A percentile compares a stretch with the other conserved stretches of the same genome.
Conservation (phyloP, 2,113 vertebrate species). For the Albula glossodonta region DNA sequence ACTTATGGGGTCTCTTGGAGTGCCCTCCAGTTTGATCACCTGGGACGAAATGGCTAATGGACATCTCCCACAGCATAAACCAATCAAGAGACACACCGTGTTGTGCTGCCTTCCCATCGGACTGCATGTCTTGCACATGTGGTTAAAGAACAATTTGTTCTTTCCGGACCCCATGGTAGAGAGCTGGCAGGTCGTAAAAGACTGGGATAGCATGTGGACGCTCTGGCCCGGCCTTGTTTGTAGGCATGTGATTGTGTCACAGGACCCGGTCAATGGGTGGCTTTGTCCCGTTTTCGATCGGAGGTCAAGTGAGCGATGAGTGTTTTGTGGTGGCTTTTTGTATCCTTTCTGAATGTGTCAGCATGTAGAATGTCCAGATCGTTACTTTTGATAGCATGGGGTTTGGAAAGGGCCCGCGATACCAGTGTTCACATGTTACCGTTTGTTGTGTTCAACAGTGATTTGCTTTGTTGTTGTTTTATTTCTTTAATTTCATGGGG, state of each 20-base stretch:
- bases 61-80: constrained; percentile 3
- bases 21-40: neutral
- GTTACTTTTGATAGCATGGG: constrained; percentile 43
- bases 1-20: neutral
- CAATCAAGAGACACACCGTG: neutral
- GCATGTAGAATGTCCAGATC: constrained; percentile 55
- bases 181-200: neutral
- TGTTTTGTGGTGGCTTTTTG: constrained; percentile 45
- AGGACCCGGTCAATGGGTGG: constrained; percentile 27
- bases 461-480: too few species aligned
- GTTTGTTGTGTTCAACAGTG: neutral
- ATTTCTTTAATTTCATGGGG: too few species aligned
- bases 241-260: constrained; percentile 31
- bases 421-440: neutral
- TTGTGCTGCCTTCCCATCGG: neutral
- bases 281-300: constrained; percentile 54
- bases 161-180: neutral
- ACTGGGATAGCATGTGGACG: neutral
- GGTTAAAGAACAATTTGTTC: neutral
- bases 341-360: constrained; percentile 54
- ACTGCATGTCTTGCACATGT: neutral
- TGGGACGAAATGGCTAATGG: neutral
- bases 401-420: constrained; percentile 23
- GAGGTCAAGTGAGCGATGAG: constrained; percentile 12
- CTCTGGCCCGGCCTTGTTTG: constrained; percentile 15